A percentile compares a stretch with the other conserved stretches of the same genome.
phyloP scores from a whole-genome alignment of 2,797 vertebrate species.

The Sciaenops ocellatus region DNA sequence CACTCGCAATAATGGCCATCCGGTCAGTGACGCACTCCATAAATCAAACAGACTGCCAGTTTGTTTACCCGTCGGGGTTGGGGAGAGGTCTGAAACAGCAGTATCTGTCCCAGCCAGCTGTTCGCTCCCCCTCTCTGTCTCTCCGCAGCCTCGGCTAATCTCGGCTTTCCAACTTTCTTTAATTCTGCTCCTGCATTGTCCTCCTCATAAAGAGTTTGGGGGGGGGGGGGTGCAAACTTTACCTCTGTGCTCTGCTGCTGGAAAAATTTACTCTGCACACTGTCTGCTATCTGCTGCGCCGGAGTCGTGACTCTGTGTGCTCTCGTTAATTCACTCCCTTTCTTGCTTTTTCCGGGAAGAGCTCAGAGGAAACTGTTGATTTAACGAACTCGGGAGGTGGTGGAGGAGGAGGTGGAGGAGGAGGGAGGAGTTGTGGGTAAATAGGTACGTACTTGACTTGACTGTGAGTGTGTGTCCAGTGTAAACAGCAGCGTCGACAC shows the following conservation, averaged over 20 bases:
- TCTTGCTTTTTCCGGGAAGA: constrained; percentile 19
- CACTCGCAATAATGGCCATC: constrained; percentile 79
- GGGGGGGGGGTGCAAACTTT: constrained; percentile 51
- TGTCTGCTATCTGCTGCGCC: constrained; percentile 30
- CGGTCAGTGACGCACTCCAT: constrained; percentile 80
- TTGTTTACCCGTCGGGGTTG: constrained; percentile 83
- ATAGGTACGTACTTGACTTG: constrained; percentile 47
- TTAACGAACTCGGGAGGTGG: constrained; percentile 14
- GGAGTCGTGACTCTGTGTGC: constrained; percentile 42
- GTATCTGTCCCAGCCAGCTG: constrained; percentile 86
- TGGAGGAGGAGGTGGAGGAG: neutral
- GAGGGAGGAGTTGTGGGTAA: constrained; percentile 47
- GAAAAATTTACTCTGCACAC: constrained; percentile 9
- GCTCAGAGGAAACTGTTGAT: constrained; percentile 48
- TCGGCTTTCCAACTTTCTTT: constrained; percentile 74
- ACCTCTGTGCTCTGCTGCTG: constrained; percentile 35
- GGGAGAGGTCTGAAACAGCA: constrained; percentile 79
- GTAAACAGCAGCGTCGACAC: constrained; percentile 42
- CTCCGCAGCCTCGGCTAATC: constrained; percentile 76
- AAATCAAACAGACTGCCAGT: constrained; percentile 83
- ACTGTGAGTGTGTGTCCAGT: constrained; percentile 57
- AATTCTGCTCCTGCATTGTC: constrained; percentile 74
- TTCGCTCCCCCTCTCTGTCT: constrained; percentile 56
- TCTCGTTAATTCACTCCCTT: constrained; percentile 48
- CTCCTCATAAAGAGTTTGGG: constrained; percentile 68